These are phyloP conservation scores for Rhea pennata DNA, from an alignment of 2,113 vertebrate genomes.

Conservation along the genomic window DNA sequence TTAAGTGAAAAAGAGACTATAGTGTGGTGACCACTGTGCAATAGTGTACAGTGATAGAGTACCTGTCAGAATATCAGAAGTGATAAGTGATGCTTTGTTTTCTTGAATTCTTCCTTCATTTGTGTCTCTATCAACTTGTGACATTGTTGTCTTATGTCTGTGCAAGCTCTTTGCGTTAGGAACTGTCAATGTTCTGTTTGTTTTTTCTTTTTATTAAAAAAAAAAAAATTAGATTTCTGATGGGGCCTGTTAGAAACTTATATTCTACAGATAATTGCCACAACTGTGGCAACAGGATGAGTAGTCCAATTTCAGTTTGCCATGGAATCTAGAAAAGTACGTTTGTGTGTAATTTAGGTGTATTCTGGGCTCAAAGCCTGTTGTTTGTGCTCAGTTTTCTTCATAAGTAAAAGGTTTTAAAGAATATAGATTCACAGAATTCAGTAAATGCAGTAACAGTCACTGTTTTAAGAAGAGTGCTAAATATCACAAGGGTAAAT, in stretches of 20 bases:
- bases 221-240: background rate
- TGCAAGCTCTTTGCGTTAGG: background rate
- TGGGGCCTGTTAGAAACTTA: background rate
- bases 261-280: background rate
- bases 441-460: background rate
- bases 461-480: background rate
- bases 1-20: background rate
- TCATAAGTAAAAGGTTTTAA: background rate
- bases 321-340: background rate
- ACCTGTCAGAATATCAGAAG: background rate
- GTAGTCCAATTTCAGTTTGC: background rate
- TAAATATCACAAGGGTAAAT: background rate
- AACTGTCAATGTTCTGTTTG: background rate
- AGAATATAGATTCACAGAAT: background rate
- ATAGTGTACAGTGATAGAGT: background rate
- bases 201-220: too few relatives aligned
- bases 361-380: background rate
- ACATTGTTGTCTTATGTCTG: background rate
- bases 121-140: background rate
- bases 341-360: background rate
- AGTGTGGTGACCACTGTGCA: background rate
- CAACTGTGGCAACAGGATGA: background rate
- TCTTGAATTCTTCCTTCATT: background rate
- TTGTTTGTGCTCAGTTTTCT: background rate
- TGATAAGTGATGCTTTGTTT: background rate